Evolutionary conservation across 2,113 vertebrate species (phyloP).

Genomic region (Semnornis frantzii): DNA sequence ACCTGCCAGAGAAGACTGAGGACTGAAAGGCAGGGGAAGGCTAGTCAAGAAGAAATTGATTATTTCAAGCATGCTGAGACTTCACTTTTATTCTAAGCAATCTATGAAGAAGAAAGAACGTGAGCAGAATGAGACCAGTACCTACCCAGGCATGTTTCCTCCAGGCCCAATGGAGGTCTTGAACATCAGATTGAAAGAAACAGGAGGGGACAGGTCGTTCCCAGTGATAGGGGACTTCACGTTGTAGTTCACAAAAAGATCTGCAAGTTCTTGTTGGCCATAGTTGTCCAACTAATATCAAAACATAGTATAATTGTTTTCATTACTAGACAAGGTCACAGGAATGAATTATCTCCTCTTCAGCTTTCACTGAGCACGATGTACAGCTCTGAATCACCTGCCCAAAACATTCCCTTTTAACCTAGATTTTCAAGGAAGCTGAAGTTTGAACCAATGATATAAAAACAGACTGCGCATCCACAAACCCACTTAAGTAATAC

Average conservation of each 20-base stretch:
- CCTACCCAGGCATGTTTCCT: constrained; percentile 95
- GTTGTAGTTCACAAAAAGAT: constrained; percentile 94
- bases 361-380: neutral
- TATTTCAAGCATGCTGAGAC: neutral
- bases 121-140: neutral
- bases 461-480: neutral
- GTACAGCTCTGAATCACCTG: neutral
- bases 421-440: neutral
- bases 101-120: neutral
- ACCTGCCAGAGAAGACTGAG: neutral
- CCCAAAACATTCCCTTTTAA: neutral
- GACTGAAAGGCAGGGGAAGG: neutral
- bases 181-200: constrained; percentile 98
- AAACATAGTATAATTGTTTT: neutral
- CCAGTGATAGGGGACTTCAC: constrained; percentile 94
- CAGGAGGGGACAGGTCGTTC: constrained; percentile 92
- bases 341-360: neutral
- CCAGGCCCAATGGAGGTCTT: constrained; percentile 97
- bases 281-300: constrained; percentile 91
- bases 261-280: constrained; percentile 88
- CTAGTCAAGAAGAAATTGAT: neutral
- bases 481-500: neutral
- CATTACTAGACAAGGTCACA: neutral
- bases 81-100: neutral
- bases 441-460: neutral